A percentile compares a stretch with the other conserved stretches of the same genome.
These are phyloP conservation scores for Drosophila pseudoananassae DNA, from an alignment of 1,140 invertebrate species.

Conservation along the genomic window DNA sequence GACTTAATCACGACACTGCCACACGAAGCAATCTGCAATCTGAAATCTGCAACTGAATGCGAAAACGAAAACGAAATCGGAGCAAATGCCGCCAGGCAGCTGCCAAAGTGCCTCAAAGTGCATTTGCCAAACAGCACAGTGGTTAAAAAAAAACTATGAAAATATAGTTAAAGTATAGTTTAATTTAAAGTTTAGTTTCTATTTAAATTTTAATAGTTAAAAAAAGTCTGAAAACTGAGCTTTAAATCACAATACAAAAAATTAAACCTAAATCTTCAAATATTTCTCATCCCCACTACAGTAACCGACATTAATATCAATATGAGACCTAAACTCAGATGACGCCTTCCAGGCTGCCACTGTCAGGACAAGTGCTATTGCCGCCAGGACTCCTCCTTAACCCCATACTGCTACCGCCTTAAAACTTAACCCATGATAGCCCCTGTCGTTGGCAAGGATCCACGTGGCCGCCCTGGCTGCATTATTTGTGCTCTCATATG, in stretches of 20 bases:
- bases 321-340: constrained; percentile 35
- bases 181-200: too few relatives aligned
- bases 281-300: neutral
- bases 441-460: constrained; percentile 62
- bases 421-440: constrained; percentile 39
- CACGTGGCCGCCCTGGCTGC: constrained; percentile 61
- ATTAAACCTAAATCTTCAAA: neutral
- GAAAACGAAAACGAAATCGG: constrained; percentile 2
- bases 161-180: too few relatives aligned
- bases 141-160: neutral
- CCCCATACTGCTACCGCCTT: neutral
- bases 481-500: constrained; percentile 74
- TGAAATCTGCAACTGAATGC: constrained; percentile 51
- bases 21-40: constrained; percentile 48
- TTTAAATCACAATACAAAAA: too few relatives aligned
- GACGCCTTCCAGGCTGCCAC: constrained; percentile 68
- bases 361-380: constrained; percentile 62
- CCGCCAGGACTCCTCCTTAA: constrained; percentile 16
- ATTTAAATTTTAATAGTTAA: neutral
- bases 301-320: constrained; percentile 12
- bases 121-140: constrained; percentile 25
- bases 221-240: too few relatives aligned
- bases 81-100: constrained; percentile 52
- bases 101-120: constrained; percentile 67
- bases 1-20: constrained; percentile 68